These are phyloP conservation scores for Moxostoma hubbsi DNA, from an alignment of 2,797 vertebrate genomes.

Conservation along the genomic window DNA sequence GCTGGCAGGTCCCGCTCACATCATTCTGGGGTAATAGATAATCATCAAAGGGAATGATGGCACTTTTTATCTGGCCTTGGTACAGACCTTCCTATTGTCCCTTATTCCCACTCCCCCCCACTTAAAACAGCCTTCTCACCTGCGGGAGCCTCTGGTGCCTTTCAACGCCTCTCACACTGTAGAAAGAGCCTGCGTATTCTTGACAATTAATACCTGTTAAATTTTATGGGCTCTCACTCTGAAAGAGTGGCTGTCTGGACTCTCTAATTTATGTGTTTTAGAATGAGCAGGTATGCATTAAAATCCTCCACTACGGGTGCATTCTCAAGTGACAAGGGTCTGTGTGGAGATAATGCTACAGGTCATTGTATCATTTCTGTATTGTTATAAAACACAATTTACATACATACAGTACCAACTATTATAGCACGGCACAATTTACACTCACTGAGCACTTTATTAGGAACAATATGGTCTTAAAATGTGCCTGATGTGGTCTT, in stretches of 20 bases:
- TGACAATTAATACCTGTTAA: slow-evolving; percentile 86
- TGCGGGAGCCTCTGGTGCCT: slow-evolving; percentile 74
- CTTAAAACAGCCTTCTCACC: slow-evolving; percentile 71
- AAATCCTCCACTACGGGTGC: slow-evolving; percentile 29
- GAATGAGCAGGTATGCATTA: slow-evolving; percentile 48
- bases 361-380: too few relatives aligned
- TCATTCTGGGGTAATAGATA: slow-evolving; percentile 81
- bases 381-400: neutral
- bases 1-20: slow-evolving; percentile 60
- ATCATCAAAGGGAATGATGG: slow-evolving; percentile 81
- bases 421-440: too few relatives aligned
- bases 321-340: slow-evolving; percentile 43
- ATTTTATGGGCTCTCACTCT: slow-evolving; percentile 80
- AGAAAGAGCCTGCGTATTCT: slow-evolving; percentile 74
- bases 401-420: too few relatives aligned
- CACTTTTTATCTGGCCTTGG: slow-evolving; percentile 77
- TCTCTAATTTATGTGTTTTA: slow-evolving; percentile 57
- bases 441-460: too few relatives aligned
- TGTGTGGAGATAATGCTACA: neutral
- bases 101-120: slow-evolving; percentile 57
- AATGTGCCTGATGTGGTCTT: too few relatives aligned
- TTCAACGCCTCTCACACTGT: slow-evolving; percentile 80
- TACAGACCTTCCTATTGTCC: slow-evolving; percentile 84
- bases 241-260: slow-evolving; percentile 76
- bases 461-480: too few relatives aligned